Percentiles rank a stretch among this genome's conserved stretches.
These are phyloP conservation scores for Fragum sueziense DNA, from an alignment of 2,888 invertebrate genomes.

Conservation along the genomic window DNA sequence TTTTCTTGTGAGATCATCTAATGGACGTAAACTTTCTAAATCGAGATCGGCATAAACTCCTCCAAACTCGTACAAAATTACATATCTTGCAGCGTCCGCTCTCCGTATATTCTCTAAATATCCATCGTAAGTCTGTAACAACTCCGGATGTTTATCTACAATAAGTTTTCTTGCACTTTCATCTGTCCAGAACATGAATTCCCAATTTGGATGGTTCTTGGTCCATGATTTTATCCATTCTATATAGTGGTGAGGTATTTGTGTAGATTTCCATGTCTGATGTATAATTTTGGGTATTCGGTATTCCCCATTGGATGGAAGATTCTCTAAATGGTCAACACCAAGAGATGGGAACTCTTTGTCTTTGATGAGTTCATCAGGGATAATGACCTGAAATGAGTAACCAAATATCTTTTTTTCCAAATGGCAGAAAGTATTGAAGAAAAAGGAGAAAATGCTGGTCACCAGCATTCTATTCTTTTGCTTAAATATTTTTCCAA, in stretches of 20 bases:
- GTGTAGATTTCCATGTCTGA: constrained; percentile 73
- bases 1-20: constrained; percentile 65
- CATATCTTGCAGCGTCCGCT: constrained; percentile 79
- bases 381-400: constrained; percentile 14
- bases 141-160: constrained; percentile 69
- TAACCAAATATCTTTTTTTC: not conserved
- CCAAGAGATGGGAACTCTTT: constrained; percentile 41
- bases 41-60: constrained; percentile 80
- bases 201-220: constrained; percentile 77
- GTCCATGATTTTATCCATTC: constrained; percentile 77
- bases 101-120: constrained; percentile 75
- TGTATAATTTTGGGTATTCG: constrained; percentile 69
- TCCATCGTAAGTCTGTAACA: constrained; percentile 70
- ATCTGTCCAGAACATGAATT: constrained; percentile 81
- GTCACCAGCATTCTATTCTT: too few relatives aligned
- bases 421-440: not conserved
- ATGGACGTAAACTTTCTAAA: constrained; percentile 73
- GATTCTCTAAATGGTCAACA: constrained; percentile 41
- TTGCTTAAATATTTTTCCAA: too few relatives aligned
- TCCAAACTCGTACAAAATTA: constrained; percentile 79
- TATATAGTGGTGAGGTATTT: constrained; percentile 69
- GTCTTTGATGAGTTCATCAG: constrained; percentile 5
- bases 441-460: not conserved
- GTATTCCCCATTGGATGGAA: constrained; percentile 35
- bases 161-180: constrained; percentile 75